A percentile compares a stretch with the other conserved stretches of the same genome.
These are phyloP conservation scores for Hypselothyrea guttata DNA, from an alignment of 2,888 invertebrate species.

Conservation along the genomic window DNA sequence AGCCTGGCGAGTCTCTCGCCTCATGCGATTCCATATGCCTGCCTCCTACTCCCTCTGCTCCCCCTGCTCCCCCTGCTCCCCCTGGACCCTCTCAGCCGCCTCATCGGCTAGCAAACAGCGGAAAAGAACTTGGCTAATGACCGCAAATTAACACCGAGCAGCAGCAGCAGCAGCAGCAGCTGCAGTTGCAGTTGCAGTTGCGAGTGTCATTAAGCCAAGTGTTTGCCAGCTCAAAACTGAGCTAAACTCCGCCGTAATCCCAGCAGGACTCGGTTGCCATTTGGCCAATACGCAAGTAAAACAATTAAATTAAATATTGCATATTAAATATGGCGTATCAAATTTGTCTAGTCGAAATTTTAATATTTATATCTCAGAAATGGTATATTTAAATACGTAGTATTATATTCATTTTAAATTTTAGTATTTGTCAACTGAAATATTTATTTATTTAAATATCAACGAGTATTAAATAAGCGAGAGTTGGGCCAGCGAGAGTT, in stretches of 20 bases:
- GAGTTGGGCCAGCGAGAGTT: no score
- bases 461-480: no score
- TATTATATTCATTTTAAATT: no score
- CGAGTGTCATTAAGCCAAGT: conserved; percentile 71
- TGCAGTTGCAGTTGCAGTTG: conserved; percentile 44
- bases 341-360: no score
- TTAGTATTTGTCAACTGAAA: no score
- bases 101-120: conserved; percentile 20
- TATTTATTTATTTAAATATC: no score
- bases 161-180: conserved; percentile 54
- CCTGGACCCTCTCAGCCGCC: no score
- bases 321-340: no score
- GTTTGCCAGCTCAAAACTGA: conserved; percentile 50
- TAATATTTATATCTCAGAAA: no score
- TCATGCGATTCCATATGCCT: no score
- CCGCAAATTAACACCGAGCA: conserved; percentile 68
- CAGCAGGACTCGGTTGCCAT: not conserved
- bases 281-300: not conserved
- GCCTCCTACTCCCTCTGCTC: conserved; percentile 1
- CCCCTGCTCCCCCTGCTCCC: not conserved
- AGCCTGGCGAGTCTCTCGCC: conserved; percentile 29
- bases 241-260: not conserved
- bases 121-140: conserved; percentile 70
- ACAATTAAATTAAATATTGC: no score
- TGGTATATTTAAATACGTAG: no score